Percentiles rank a stretch among this genome's conserved stretches.
Evolutionary conservation across 2,797 vertebrate genomes (phyloP).

Genomic region (Lacerta viridis): DNA sequence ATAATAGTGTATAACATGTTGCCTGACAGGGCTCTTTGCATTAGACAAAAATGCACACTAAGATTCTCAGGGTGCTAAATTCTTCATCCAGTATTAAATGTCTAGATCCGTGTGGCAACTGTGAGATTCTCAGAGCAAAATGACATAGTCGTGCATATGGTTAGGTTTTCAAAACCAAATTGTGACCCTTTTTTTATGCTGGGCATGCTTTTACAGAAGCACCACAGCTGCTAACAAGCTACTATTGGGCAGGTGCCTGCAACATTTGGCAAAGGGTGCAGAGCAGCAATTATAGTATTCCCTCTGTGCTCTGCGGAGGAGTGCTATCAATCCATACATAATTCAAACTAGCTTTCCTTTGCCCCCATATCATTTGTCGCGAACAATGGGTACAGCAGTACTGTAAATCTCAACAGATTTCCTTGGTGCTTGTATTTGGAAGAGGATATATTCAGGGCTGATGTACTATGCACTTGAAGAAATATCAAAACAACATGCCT

Average conservation of each 20-base stretch:
- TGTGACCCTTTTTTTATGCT: not conserved
- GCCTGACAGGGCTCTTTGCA: not conserved
- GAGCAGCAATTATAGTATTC: constrained; percentile 64
- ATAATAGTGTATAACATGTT: not conserved
- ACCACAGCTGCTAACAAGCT: not conserved
- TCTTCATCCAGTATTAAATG: not conserved
- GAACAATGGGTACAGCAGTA: constrained; percentile 10
- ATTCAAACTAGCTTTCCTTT: constrained; percentile 35
- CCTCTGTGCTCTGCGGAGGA: constrained; percentile 13
- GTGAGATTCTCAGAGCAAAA: not conserved
- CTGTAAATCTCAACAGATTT: constrained; percentile 4
- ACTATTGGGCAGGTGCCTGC: not conserved
- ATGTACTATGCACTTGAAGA: not conserved
- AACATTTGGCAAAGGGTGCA: constrained; percentile 46
- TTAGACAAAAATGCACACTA: constrained; percentile 10
- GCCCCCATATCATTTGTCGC: constrained; percentile 2
- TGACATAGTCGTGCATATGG: too few species aligned
- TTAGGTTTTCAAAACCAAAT: not conserved
- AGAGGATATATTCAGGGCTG: not conserved
- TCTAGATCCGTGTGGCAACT: not conserved
- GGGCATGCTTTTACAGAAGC: constrained; percentile 21
- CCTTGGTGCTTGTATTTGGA: not conserved
- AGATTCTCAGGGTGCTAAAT: not conserved
- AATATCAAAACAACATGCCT: not conserved
- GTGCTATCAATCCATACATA: constrained; percentile 37